Conservation (phyloP, 2,888 invertebrate species). For the Rhimphoctona megacephalus region DNA sequence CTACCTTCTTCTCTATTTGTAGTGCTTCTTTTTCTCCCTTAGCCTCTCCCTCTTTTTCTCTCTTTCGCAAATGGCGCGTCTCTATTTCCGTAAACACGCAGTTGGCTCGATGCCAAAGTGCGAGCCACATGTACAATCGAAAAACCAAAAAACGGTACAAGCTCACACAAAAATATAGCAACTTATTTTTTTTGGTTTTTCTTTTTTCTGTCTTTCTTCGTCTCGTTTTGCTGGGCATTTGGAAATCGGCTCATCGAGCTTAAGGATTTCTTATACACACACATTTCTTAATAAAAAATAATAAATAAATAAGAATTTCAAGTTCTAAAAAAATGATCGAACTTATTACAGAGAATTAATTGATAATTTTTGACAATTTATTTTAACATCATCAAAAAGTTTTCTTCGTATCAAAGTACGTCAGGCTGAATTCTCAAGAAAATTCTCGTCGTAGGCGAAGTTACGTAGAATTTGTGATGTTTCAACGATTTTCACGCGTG, state of each 20-base stretch:
- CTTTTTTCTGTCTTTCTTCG: neutral
- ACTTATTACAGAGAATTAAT: too few relatives aligned
- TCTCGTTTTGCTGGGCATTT: too few relatives aligned
- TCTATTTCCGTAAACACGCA: conserved; percentile 80
- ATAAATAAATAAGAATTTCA: too few relatives aligned
- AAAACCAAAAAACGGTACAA: conserved; percentile 56
- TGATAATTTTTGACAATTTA: too few relatives aligned
- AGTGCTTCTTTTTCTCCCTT: neutral
- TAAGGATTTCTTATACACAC: neutral
- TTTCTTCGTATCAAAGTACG: too few relatives aligned
- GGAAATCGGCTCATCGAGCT: conserved; percentile 52
- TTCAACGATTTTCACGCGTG: conserved; percentile 15
- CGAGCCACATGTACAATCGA: conserved; percentile 70
- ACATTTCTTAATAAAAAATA: too few relatives aligned
- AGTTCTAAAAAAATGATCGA: too few relatives aligned
- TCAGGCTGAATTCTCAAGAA: neutral
- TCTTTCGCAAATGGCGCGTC: conserved; percentile 20
- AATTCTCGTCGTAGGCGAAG: neutral
- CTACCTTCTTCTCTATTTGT: conserved; percentile 13
- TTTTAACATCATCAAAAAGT: too few relatives aligned
- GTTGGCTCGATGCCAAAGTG: conserved; percentile 75
- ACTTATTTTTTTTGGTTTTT: neutral
- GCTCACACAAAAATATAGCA: neutral
- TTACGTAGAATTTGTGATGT: neutral
- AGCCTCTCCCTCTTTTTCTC: conserved; percentile 27